phyloP scores from a whole-genome alignment of 2,888 invertebrate species.

The Dorcus parallelipipedus region DNA sequence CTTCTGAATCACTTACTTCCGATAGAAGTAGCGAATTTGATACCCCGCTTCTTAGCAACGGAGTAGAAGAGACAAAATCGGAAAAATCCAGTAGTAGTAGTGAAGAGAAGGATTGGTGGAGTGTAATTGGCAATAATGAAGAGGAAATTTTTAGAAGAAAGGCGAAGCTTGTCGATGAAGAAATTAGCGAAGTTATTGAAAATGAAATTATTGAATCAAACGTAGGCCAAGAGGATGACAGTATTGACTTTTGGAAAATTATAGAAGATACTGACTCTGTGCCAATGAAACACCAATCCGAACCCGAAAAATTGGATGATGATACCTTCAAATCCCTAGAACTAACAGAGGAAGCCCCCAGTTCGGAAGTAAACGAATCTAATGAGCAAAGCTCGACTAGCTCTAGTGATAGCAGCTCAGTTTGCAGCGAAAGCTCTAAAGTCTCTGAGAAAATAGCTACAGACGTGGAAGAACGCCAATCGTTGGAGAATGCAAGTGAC shows the following conservation, averaged over 20 bases:
- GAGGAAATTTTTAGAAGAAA: too few relatives aligned
- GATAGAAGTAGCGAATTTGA: too few relatives aligned
- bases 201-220: slow-evolving; percentile 12
- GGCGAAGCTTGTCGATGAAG: not conserved
- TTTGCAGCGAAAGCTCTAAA: slow-evolving; percentile 27
- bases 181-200: slow-evolving; percentile 15
- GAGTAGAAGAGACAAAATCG: too few relatives aligned
- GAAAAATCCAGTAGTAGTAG: too few relatives aligned
- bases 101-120: too few relatives aligned
- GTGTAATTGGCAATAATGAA: too few relatives aligned
- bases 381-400: slow-evolving; percentile 33
- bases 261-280: not conserved
- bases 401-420: slow-evolving; percentile 42
- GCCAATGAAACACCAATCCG: too few relatives aligned
- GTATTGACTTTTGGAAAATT: slow-evolving; percentile 28
- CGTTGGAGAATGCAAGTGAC: slow-evolving; percentile 25
- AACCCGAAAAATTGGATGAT: too few relatives aligned
- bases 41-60: too few relatives aligned
- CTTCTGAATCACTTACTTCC: too few relatives aligned
- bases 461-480: slow-evolving; percentile 10
- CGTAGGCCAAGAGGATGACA: slow-evolving; percentile 14
- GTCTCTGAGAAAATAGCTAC: slow-evolving; percentile 6
- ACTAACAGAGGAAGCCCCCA: not conserved
- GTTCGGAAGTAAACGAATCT: not conserved
- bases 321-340: too few relatives aligned